Evolutionary conservation across 2,888 invertebrate genomes (phyloP), one percentile per base, ranked within the genome.

Genomic region (Cremastinae sp.): DNA sequence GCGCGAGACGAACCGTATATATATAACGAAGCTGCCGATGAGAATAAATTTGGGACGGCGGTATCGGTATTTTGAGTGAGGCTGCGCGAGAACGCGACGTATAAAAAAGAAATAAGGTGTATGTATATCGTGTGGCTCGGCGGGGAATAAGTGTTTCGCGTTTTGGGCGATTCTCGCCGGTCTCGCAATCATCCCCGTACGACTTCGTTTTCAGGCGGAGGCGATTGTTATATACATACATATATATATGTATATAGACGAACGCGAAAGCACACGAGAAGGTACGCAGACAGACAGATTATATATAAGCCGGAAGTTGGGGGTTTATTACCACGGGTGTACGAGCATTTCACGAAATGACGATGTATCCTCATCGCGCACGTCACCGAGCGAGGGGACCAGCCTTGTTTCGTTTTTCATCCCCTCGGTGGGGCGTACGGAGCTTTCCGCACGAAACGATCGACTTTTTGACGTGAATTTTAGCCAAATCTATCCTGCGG

Each of bases 271-370:
- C 12, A 54, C 45, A 28, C 51, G 20, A 14, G 28, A 28, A 45
- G 16, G 22, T 66, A 47, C n/a, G n/a, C 49, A 58, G 56, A 20
- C 12, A 54, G 43, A 28, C 51, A 14, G 22, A 45, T 59, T 41
- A 34, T 49, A 49, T 62, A 53, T 56, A 36, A 66, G 61, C 71
- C 66, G 75, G 56, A 72, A 58, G 66, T 43, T 61, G 16, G 66
- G 66, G 53, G 75, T 79, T 76, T 79, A 79, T 78, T 79, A 76
- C 78, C 68, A 54, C 36, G 20, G 61, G 66, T 75, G 66, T 68
- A 71, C 66, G 71, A 71, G 56, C 73, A 64, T 79, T 79, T 78
- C 74, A 75, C 64, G 74, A 78, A 79, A 79, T 76, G 69, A 69
- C 71, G 74, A 75, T 74, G 56, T 70, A 79, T 78, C 76, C 75